phyloP scores from a whole-genome alignment of 2,797 vertebrate species.

The Garrulus glandarius region DNA sequence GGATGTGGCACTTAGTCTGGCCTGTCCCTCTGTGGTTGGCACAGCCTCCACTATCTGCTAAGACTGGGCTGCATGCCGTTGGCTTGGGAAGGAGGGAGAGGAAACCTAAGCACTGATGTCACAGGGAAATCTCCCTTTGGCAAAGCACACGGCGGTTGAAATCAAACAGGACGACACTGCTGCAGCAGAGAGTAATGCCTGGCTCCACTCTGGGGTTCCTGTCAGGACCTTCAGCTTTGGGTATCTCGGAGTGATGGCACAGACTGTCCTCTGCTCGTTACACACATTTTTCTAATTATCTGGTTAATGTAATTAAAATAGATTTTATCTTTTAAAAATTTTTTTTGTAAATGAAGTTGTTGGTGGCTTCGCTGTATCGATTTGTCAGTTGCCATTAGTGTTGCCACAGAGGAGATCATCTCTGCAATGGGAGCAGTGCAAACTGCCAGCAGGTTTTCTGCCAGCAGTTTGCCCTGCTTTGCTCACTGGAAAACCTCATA shows the following conservation, averaged over 20 bases:
- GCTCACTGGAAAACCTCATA: not conserved
- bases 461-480: not conserved
- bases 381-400: not conserved
- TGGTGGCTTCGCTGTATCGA: accelerated
- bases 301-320: not conserved
- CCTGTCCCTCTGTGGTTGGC: not conserved
- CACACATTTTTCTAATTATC: not conserved
- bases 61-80: not conserved
- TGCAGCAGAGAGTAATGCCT: not conserved
- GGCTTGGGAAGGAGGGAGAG: not conserved
- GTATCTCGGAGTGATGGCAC: not conserved
- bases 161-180: not conserved
- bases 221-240: not conserved
- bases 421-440: not conserved
- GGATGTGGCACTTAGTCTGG: not conserved
- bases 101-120: not conserved
- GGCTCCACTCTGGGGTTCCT: not conserved
- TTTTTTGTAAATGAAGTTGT: not conserved
- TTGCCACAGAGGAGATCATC: not conserved
- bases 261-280: not conserved
- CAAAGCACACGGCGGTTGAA: accelerated
- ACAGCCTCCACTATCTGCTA: not conserved
- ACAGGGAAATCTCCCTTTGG: not conserved
- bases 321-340: not conserved
- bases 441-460: not conserved